Evolutionary conservation across 2,888 invertebrate species (phyloP).

Genomic region (Coenonympha arcania): DNA sequence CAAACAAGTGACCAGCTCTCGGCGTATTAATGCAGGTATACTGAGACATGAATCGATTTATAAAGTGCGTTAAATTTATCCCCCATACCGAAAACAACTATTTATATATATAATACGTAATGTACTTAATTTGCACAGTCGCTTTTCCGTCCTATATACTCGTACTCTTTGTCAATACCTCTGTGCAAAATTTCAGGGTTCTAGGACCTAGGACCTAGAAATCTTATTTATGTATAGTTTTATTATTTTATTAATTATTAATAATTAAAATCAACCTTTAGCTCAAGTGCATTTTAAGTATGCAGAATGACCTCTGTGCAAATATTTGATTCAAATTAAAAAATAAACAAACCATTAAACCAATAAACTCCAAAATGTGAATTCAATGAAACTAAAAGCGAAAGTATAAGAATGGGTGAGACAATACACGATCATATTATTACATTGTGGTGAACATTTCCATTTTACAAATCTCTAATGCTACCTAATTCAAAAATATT

Average conservation of each 20-base stretch:
- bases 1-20: neutral
- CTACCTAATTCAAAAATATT: too few relatives aligned
- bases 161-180: too few relatives aligned
- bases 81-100: slow-evolving; percentile 9
- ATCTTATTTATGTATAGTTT: too few relatives aligned
- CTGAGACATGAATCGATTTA: slow-evolving; percentile 1
- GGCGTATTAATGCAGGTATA: slow-evolving; percentile 5
- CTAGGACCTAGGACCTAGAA: too few relatives aligned
- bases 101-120: slow-evolving; percentile 9
- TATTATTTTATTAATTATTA: too few relatives aligned
- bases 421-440: slow-evolving; percentile 26
- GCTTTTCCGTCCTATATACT: neutral
- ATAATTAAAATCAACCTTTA: too few relatives aligned
- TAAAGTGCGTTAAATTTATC: slow-evolving; percentile 6
- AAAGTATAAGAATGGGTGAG: slow-evolving; percentile 24
- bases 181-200: too few relatives aligned
- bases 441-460: too few relatives aligned
- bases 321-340: slow-evolving; percentile 13
- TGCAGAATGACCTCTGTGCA: slow-evolving; percentile 20
- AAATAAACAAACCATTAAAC: slow-evolving; percentile 18
- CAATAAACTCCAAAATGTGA: slow-evolving; percentile 20
- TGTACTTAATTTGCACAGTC: slow-evolving; percentile 1
- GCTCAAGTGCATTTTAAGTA: neutral
- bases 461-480: too few relatives aligned
- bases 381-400: slow-evolving; percentile 20